Percentiles rank a stretch among this genome's conserved stretches.
phyloP scores from a whole-genome alignment of 2,888 invertebrate genomes.

The Dryobotodes eremita region DNA sequence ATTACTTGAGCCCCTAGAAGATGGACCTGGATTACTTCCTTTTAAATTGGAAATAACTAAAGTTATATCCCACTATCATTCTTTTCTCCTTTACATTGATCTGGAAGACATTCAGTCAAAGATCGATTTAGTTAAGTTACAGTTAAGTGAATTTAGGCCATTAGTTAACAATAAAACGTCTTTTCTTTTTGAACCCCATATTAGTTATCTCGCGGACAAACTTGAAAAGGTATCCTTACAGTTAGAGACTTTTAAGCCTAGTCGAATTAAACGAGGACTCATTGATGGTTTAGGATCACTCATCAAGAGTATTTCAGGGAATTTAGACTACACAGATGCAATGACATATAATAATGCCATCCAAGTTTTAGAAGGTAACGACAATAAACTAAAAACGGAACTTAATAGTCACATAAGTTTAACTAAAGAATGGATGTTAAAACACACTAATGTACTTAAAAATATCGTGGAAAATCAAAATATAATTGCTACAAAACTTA shows the following conservation, averaged over 20 bases:
- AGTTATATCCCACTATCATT: neutral
- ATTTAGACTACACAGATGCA: neutral
- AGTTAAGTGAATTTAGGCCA: no score
- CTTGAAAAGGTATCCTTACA: neutral
- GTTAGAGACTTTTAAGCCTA: neutral
- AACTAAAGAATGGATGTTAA: neutral
- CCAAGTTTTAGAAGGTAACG: no score
- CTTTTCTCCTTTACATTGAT: neutral
- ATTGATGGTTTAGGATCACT: no score
- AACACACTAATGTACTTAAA: constrained; percentile 7
- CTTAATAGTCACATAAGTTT: no score
- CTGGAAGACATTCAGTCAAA: neutral
- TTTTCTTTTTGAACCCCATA: no score
- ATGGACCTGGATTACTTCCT: constrained; percentile 4
- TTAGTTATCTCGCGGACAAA: constrained; percentile 1
- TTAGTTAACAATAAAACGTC: no score
- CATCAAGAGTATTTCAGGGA: no score
- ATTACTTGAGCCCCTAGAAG: neutral
- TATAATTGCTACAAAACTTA: no score
- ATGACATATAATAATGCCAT: neutral
- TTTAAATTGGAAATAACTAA: neutral
- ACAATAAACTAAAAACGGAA: no score
- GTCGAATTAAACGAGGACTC: no score
- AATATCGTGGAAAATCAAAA: neutral
- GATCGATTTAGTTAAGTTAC: no score